Percentiles rank a stretch among this genome's conserved stretches.
phyloP scores from a whole-genome alignment of 2,113 vertebrate genomes.

The Halcyon malimbica region DNA sequence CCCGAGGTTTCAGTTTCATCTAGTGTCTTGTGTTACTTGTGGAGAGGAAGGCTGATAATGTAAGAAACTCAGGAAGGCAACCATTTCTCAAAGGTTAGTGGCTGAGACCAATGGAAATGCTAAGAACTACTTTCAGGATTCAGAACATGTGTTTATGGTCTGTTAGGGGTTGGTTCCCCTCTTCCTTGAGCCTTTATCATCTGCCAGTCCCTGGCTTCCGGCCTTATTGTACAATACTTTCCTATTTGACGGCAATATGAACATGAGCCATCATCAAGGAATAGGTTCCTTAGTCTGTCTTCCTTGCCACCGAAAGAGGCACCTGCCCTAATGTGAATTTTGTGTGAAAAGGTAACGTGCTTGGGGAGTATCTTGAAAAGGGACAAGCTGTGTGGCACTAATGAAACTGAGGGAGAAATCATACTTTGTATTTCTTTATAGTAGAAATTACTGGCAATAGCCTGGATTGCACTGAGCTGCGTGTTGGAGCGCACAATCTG shows the following conservation, averaged over 20 bases:
- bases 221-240: not conserved
- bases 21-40: slow-evolving; percentile 27
- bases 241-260: not conserved
- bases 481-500: not conserved
- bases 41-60: not conserved
- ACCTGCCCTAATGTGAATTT: not conserved
- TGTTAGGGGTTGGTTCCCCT: not conserved
- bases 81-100: slow-evolving; percentile 6
- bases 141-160: not conserved
- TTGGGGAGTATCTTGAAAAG: not conserved
- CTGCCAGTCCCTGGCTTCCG: not conserved
- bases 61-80: not conserved
- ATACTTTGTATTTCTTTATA: not conserved
- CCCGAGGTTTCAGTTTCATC: slow-evolving; percentile 30
- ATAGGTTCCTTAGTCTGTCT: not conserved
- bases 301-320: not conserved
- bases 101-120: not conserved
- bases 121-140: slow-evolving; percentile 13
- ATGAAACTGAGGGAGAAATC: not conserved
- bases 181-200: not conserved
- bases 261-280: not conserved
- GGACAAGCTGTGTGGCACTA: not conserved
- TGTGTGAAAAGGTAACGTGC: not conserved
- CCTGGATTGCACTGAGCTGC: not conserved
- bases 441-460: not conserved